Evolutionary conservation across 2,113 vertebrate species (phyloP), one percentile per base, ranked within the genome.

Genomic region (Zootoca vivipara): DNA sequence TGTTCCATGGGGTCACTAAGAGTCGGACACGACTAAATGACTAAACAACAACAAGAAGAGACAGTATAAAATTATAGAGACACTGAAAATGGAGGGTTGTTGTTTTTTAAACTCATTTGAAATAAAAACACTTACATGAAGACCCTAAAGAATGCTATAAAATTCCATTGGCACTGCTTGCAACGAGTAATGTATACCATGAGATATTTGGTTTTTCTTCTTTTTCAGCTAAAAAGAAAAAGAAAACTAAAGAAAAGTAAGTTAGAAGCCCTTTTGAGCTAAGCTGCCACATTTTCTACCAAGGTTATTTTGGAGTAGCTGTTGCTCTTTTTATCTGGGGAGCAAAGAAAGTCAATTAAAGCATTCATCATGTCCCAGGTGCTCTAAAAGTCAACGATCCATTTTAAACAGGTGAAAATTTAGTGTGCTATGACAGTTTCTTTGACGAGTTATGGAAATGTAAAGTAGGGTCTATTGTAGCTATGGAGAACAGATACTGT

Each of bases 321-420:
- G n/a, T n/a, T 91, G 77, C 42, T 22, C 78, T 38, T 91, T 30
- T 80, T 40, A 79, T 10, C 15, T 7, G 64, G 52, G 13, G 82
- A 89, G 88, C 18, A 83, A 92, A 3, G 1, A 1, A 85, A 90
- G 87, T 73, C 79, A 91, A 38, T 1, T 38, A 86, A 30, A 89
- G 75, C 38, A 84, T 33, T 20, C 5, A 1, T 26, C 58, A 56
- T 82, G 65, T 35, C 83, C 7, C 52, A 69, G 33, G 30, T 0
- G 30, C 30, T 64, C 26, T 86, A 77, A 58, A 90, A 90, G 65
- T 86, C 79, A 87, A 16, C 5, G 30, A 83, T 87, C 46, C 22
- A 7, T 90, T 91, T 89, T 81, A 82, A 93, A 83, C 58, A 81
- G 56, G 70, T 91, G 73, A 85, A 81, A 88, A 88, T 78, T 22